Conservation (phyloP, 2,113 vertebrate genomes). For the Tetrao urogallus region DNA sequence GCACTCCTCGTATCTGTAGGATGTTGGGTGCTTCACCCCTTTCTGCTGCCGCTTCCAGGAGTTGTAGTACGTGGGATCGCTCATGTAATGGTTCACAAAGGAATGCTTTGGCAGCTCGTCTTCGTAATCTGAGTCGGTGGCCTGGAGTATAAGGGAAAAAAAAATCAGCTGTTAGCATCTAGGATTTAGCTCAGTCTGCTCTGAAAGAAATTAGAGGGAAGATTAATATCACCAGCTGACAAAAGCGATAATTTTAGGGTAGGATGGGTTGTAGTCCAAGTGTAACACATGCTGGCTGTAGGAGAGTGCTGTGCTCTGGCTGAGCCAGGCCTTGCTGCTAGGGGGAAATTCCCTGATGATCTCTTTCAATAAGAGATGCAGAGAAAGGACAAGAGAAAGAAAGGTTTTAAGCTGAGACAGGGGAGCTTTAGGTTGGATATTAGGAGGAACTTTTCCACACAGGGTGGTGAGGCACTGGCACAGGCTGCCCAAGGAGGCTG, state of each 20-base stretch:
- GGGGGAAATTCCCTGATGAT: neutral
- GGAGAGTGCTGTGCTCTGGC: neutral
- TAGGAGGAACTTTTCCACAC: too few relatives aligned
- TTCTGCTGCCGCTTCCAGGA: constrained; percentile 95
- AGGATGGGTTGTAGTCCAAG: neutral
- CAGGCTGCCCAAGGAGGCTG: too few relatives aligned
- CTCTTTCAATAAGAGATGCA: neutral
- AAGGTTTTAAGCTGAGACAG: too few relatives aligned
- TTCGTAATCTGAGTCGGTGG: constrained; percentile 92
- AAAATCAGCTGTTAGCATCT: neutral
- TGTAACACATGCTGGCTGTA: neutral
- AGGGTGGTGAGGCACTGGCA: too few relatives aligned
- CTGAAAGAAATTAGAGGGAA: neutral
- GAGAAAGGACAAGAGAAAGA: neutral
- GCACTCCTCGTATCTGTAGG: constrained; percentile 90
- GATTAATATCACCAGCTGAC: neutral
- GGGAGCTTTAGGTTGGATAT: too few relatives aligned
- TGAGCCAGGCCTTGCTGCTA: neutral
- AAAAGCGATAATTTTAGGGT: neutral
- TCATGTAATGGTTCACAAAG: constrained; percentile 99
- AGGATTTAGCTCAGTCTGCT: neutral
- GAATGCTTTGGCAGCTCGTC: constrained; percentile 93
- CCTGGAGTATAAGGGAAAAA: constrained; percentile 61
- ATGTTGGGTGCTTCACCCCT: constrained; percentile 77
- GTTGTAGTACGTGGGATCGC: constrained; percentile 95